Evolutionary conservation across 2,113 vertebrate genomes (phyloP).

Genomic region (Poecilia latipinna): DNA sequence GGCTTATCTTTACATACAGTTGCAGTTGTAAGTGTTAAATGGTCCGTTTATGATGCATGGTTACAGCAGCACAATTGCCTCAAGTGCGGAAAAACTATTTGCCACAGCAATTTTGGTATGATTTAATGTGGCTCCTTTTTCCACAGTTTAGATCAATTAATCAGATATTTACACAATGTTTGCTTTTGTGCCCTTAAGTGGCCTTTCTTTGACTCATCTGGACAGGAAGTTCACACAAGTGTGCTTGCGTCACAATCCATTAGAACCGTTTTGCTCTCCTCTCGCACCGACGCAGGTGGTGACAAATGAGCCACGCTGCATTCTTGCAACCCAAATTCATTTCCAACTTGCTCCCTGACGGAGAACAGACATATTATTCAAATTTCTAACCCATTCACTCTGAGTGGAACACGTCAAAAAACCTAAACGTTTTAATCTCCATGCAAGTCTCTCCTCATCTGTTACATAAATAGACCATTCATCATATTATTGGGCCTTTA

Average conservation of each 20-base stretch:
- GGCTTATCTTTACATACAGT: conserved; percentile 52
- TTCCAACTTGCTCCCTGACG: conserved; percentile 48
- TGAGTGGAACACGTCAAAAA: conserved; percentile 46
- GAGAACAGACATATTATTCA: conserved; percentile 56
- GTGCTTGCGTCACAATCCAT: conserved; percentile 47
- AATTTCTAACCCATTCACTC: conserved; percentile 42
- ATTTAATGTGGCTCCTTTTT: conserved; percentile 27
- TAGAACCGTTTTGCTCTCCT: conserved; percentile 21
- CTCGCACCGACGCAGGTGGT: conserved; percentile 27
- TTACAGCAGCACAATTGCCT: conserved; percentile 15
- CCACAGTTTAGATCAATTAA: conserved; percentile 3
- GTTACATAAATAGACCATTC: conserved; percentile 75
- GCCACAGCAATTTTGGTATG: conserved; percentile 11
- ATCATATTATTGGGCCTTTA: conserved; percentile 71
- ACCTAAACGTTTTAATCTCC: conserved; percentile 58
- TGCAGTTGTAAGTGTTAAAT: conserved; percentile 55
- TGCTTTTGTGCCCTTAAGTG: background rate
- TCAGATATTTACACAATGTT: background rate
- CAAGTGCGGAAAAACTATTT: conserved; percentile 26
- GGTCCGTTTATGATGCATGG: conserved; percentile 50
- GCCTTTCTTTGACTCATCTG: conserved; percentile 11
- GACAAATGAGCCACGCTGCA: conserved; percentile 35
- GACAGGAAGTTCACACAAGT: conserved; percentile 28
- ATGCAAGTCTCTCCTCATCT: conserved; percentile 65
- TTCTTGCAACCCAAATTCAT: conserved; percentile 53